Conservation (phyloP, 2,888 invertebrate genomes). For the Drosophila stalkeri region DNA sequence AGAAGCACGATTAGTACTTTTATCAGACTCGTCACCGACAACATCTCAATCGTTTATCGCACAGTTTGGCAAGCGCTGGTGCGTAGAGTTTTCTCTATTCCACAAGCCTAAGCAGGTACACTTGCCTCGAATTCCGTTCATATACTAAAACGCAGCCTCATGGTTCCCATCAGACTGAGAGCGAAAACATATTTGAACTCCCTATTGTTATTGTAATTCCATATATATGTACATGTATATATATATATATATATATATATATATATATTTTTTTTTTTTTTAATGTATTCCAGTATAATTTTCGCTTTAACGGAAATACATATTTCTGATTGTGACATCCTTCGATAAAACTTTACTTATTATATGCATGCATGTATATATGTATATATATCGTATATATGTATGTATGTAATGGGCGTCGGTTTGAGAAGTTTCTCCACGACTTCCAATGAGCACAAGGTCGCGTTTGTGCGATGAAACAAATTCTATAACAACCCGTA, state of each 20-base stretch:
- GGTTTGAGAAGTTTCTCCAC: slow-evolving; percentile 40
- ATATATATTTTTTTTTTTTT: too few species aligned
- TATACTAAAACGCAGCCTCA: slow-evolving; percentile 54
- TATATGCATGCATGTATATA: slow-evolving; percentile 5
- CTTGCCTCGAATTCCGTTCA: slow-evolving; percentile 46
- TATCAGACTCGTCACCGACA: slow-evolving; percentile 24
- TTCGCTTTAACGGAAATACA: slow-evolving; percentile 47
- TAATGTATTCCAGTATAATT: slow-evolving; percentile 13
- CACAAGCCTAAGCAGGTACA: slow-evolving; percentile 27
- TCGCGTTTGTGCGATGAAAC: slow-evolving; percentile 29
- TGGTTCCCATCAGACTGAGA: slow-evolving; percentile 33
- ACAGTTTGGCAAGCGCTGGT: slow-evolving; percentile 36
- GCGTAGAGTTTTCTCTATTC: slow-evolving; percentile 7
- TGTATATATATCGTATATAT: slow-evolving; percentile 4
- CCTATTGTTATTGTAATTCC: slow-evolving; percentile 30
- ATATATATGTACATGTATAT: not conserved
- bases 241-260: too few species aligned
- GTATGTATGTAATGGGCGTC: slow-evolving; percentile 21
- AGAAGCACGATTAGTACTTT: slow-evolving; percentile 42
- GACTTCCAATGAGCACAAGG: slow-evolving; percentile 51
- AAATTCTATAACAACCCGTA: slow-evolving; percentile 19
- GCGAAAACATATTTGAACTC: slow-evolving; percentile 48
- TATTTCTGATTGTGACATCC: slow-evolving; percentile 57
- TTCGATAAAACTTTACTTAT: slow-evolving; percentile 30
- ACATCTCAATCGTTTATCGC: slow-evolving; percentile 16